Base-by-base conservation (phyloP, 2,113 vertebrate genomes). In the Picathartes gymnocephalus region DNA sequence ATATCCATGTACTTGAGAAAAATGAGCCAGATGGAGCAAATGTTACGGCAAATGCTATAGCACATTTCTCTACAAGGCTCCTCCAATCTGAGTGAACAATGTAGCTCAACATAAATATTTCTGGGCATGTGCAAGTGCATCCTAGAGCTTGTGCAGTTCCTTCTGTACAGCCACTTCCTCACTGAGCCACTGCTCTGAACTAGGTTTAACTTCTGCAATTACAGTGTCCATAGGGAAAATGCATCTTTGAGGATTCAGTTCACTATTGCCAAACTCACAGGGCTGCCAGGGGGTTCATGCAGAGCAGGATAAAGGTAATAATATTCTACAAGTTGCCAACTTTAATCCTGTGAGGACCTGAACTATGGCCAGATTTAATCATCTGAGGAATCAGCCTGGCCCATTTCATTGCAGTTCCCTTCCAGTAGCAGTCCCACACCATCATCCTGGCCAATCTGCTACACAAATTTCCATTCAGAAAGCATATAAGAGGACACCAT, bases 281-380 rank as follows among this genome's bases (percentile, higher is more conserved):
- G n/a, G 42, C 64, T 79, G 35, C 69, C 28, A 9, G 72, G 14
- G 33, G 57, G 6, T 88, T 86, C 30, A 13, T 15, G 18, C 2
- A 13, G 56, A 90, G 23, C 16, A 65, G 9, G 15, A 81, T n/a
- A 79, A 89, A 92, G 57, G 83, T 68, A 96, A 92, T 30, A 62
- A 8, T 48, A 40, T 84, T 81, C 70, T 79, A 69, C 53, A 89
- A 57, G 53, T 58, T 72, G 77, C 73, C 83, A 48, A 8, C 37
- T 93, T 78, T 42, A 92, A 95, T 95, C 40, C 83, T 89, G 86
- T 16, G n/a, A 92, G 53, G 66, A 80, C 35, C 61, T 92, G 90
- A 94, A 89, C 83, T 71, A 72, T 8, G 45, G 56, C 61, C 92
- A 93, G 48, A 68, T 87, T 69, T 79, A 88, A 93, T 50, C 57